Percentiles rank a stretch among this genome's conserved stretches.
phyloP scores from a whole-genome alignment of 92 coral and sea anemone species.

The Diadumene lineata region DNA sequence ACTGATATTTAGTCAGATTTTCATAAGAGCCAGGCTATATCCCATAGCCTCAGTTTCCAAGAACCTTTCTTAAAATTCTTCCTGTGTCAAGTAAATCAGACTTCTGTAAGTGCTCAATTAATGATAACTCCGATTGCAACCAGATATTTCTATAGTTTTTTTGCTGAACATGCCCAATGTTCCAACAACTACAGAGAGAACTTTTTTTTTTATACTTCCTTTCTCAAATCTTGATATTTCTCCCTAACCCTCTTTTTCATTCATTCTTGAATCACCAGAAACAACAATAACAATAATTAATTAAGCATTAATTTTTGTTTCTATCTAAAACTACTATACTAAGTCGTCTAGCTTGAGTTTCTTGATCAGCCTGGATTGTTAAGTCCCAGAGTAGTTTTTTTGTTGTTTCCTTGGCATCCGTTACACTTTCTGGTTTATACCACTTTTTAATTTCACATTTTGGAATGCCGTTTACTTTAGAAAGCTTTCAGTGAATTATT shows the following conservation, averaged over 20 bases:
- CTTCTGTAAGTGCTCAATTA: not conserved
- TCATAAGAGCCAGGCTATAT: too few relatives aligned
- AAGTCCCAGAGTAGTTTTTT: too few relatives aligned
- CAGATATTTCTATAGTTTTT: not conserved
- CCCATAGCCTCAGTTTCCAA: not conserved
- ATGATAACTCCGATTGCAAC: not conserved
- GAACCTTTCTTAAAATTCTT: not conserved
- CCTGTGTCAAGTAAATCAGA: not conserved
- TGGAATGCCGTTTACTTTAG: too few relatives aligned
- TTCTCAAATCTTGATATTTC: not conserved
- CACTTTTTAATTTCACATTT: too few relatives aligned
- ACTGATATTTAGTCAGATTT: too few relatives aligned
- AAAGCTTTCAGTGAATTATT: too few relatives aligned
- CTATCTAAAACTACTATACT: not conserved
- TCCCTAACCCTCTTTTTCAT: not conserved
- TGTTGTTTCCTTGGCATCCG: too few relatives aligned
- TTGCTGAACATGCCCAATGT: not conserved
- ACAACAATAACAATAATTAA: not conserved
- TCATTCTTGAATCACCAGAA: not conserved
- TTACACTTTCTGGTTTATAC: too few relatives aligned
- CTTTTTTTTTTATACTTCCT: not conserved
- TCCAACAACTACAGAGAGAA: not conserved
- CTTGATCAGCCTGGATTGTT: not conserved
- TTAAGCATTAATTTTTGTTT: not conserved
- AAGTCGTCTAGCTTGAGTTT: not conserved